Evolutionary conservation across 2,888 invertebrate species (phyloP), one percentile per base, ranked within the genome.

Genomic region (Encarsia formosa): DNA sequence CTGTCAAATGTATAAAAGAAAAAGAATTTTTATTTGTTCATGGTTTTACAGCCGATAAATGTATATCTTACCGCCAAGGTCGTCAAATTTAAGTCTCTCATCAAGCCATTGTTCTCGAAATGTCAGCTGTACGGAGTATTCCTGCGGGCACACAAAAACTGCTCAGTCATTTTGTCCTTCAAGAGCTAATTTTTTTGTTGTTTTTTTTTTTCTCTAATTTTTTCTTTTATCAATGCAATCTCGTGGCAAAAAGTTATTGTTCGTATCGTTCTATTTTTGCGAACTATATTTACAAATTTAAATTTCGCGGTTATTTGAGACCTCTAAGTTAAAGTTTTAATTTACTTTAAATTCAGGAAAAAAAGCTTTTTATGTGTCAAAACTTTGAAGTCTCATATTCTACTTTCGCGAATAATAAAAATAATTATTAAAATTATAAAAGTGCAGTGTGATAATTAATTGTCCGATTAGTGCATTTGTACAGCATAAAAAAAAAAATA

Each of bases 21-120:
- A n/a, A n/a, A n/a, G n/a, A n/a, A n/a, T n/a, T n/a, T n/a, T n/a
- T n/a, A n/a, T n/a, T n/a, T n/a, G n/a, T n/a, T n/a, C n/a, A n/a
- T n/a, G n/a, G n/a, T n/a, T n/a, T n/a, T n/a, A n/a, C n/a, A n/a
- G n/a, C n/a, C n/a, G n/a, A n/a, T n/a, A n/a, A n/a, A n/a, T n/a
- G n/a, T n/a, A n/a, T n/a, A 41, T 42, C 80, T 79, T 70, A 87
- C 88, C 88, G 77, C 86, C 86, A 66, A 87, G 86, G 77, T 92
- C 91, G 75, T 91, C 87, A 76, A 91, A 93, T 75, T 86, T 86
- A 60, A 93, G 82, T 66, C 96, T 81, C 75, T 94, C 92, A 76
- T 97, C 96, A 71, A 89, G 78, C 96, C 96, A 97, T 78, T 96
- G 92, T 76, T 97, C 95, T 75, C 96, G 86, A 80, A 97, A 95